A percentile compares a stretch with the other conserved stretches of the same genome.
phyloP scores from a whole-genome alignment of 2,797 vertebrate species.

The Mycteria americana region DNA sequence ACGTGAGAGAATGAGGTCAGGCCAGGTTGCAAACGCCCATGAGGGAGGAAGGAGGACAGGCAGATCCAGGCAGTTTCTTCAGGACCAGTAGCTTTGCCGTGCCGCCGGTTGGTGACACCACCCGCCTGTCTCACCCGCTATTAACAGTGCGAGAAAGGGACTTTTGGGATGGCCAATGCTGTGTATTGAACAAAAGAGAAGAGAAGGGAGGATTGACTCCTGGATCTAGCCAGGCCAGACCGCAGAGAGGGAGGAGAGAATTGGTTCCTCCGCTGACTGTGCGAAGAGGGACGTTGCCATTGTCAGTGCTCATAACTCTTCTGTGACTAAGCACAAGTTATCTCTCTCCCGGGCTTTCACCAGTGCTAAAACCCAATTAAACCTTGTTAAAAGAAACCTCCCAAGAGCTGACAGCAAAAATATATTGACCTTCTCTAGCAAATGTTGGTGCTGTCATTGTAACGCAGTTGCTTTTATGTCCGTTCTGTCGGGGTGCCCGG shows the following conservation, averaged over 20 bases:
- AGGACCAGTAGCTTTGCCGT: not conserved
- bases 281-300: not conserved
- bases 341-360: not conserved
- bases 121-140: not conserved
- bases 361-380: not conserved
- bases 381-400: not conserved
- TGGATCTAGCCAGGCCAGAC: not conserved
- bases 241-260: not conserved
- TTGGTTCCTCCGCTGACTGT: accelerated
- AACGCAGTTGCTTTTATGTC: not conserved
- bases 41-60: not conserved
- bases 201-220: not conserved
- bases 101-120: not conserved
- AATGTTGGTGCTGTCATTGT: not conserved
- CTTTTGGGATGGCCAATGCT: not conserved
- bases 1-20: not conserved
- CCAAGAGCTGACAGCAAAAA: not conserved
- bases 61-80: not conserved
- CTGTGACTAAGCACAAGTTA: not conserved
- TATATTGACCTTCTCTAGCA: not conserved
- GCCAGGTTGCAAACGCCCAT: accelerated
- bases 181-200: not conserved
- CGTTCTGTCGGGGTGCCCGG: accelerated
- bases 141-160: not conserved
- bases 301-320: not conserved